Evolutionary conservation across 2,797 vertebrate genomes (phyloP), one percentile per base, ranked within the genome.

Genomic region (Allobates femoralis): DNA sequence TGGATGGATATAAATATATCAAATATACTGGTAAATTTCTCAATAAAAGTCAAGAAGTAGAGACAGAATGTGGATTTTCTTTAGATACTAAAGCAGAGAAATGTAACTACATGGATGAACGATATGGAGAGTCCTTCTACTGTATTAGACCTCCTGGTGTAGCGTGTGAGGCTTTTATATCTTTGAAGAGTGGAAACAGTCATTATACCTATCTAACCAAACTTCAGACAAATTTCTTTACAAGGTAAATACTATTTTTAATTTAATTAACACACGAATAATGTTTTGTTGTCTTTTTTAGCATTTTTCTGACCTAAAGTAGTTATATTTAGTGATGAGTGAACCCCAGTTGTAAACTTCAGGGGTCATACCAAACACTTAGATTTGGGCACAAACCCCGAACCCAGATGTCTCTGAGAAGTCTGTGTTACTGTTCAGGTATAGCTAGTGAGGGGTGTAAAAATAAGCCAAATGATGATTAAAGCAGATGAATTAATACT

Each of bases 41-140:
- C 30, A 86, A 79, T 34, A 86, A 86, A 19, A 81, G 73, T 15
- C 79, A 21, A 1, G 77, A 75, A 5, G 14, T 30, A 0, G 58
- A 83, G n/a, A 8, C 18, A 18, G 23, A 90, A 60, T 90, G 89
- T 78, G 87, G 85, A 41, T 89, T 91, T 53, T 28, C 28, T 21
- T 67, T 89, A 10, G 88, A 67, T 8, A 69, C 75, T 28, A 85
- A 26, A 2, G 21, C 64, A 1, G 67, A 91, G 3, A 77, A 85
- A 21, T 92, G 89, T 6, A 30, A 90, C n/a, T 92, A 91, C 67
- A 67, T 75, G 16, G 89, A 90, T 28, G 15, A 80, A 32, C 41
- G 66, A 32, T 88, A 92, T 84, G 81, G 89, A 14, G 91, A 93
- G 83, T 82, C 23, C 7, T 92, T 90, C 84, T 91, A 89, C 78